Evolutionary conservation across 2,113 vertebrate genomes (phyloP), one percentile per base, ranked within the genome.

Genomic region (Eptatretus burgeri): DNA sequence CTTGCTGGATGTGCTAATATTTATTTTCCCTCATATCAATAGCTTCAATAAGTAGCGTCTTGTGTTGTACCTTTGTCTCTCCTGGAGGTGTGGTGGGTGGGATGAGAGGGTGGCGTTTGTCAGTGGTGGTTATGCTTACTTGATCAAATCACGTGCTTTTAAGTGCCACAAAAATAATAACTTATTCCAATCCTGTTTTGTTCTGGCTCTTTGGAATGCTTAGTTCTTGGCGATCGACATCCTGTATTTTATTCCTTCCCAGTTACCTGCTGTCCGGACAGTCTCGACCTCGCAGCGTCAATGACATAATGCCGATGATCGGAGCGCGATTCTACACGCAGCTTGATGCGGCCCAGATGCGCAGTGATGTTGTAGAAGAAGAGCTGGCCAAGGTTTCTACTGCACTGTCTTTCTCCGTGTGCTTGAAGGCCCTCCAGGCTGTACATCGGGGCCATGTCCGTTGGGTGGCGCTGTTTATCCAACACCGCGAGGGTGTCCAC

Each of bases 301-400:
- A 98, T 68, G 91, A 98, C 76, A 93, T 98, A 66, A 95, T 98
- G 91, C 91, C 91, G 16, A 98, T 98, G 91, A 98, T 98, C 56
- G 91, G 91, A 71, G 91, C 91, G 60, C 79, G 87, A 63, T 98
- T 98, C 77, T 98, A 95, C 76, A 98, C 91, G 64, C 91, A 98
- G 51, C 73, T 98, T 72, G 89, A 95, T 71, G 87, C 87, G 62
- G 89, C 91, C 64, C 89, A 98, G 66, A 94, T 98, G 91, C 79
- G 91, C 74, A 98, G 94, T 70, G 91, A 98, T 71, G 85, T 95
- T 68, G 95, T 98, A 66, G 91, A 95, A 74, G 89, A 98, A 70
- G 91, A 98, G 69, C 77, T 98, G 70, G 86, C 89, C 68, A 98
- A 98, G 85, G 91, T 95, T 60, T 60, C 56, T 13, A 17, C 10